phyloP scores from a whole-genome alignment of 1,140 invertebrate genomes.

The Drosophila kohkoa region DNA sequence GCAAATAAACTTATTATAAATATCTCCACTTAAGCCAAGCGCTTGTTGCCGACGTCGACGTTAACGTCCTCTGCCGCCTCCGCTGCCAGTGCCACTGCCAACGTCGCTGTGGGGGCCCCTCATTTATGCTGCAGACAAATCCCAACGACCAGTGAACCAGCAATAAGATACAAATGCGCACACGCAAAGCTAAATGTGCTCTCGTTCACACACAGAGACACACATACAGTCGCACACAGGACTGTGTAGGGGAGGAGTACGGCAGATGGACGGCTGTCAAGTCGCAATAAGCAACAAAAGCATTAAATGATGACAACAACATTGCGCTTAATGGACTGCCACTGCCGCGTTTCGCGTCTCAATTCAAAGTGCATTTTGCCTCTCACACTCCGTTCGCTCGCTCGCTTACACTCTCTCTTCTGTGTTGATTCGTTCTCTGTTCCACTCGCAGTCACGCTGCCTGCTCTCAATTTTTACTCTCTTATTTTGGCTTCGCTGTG shows the following conservation, averaged over 20 bases:
- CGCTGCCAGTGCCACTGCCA: constrained; percentile 32
- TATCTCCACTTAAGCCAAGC: constrained; percentile 77
- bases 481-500: constrained; percentile 6
- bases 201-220: constrained; percentile 57
- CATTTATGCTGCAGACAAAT: constrained; percentile 65
- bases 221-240: constrained; percentile 1
- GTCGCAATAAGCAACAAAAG: constrained; percentile 75
- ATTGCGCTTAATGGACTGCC: constrained; percentile 82
- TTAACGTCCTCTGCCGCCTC: constrained; percentile 5
- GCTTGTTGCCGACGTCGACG: constrained; percentile 18
- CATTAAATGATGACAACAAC: constrained; percentile 83
- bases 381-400: constrained; percentile 18
- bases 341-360: constrained; percentile 66
- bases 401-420: background rate
- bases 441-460: background rate
- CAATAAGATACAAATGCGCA: constrained; percentile 74
- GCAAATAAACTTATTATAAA: constrained; percentile 83
- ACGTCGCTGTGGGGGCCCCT: constrained; percentile 70
- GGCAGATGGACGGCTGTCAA: constrained; percentile 42
- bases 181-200: constrained; percentile 76
- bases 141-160: constrained; percentile 44
- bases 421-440: too few species aligned
- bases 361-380: constrained; percentile 73
- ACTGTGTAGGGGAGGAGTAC: too few species aligned
- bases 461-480: constrained; percentile 10